phyloP scores from a whole-genome alignment of 2,888 invertebrate genomes.

The Idaea aversata region DNA sequence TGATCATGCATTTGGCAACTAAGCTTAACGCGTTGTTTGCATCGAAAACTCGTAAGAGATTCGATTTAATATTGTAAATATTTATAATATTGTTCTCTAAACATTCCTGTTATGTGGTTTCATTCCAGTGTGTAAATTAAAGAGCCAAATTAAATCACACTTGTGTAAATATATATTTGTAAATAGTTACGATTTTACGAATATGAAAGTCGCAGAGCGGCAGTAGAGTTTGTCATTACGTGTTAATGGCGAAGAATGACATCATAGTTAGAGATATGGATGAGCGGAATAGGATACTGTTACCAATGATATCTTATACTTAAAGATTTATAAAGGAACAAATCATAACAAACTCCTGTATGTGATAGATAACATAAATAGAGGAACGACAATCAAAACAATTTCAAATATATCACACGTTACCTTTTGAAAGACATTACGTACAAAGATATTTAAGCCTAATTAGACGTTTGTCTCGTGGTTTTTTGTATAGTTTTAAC shows the following conservation, averaged over 20 bases:
- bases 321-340: slow-evolving; percentile 31
- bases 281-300: slow-evolving; percentile 54
- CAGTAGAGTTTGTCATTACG: slow-evolving; percentile 47
- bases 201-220: slow-evolving; percentile 71
- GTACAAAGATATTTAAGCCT: slow-evolving; percentile 35
- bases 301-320: slow-evolving; percentile 56
- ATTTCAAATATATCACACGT: slow-evolving; percentile 25
- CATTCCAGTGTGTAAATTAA: slow-evolving; percentile 70
- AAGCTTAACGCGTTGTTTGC: slow-evolving; percentile 64
- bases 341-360: slow-evolving; percentile 36
- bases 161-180: slow-evolving; percentile 75
- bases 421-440: slow-evolving; percentile 38
- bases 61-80: slow-evolving; percentile 62
- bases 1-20: slow-evolving; percentile 56
- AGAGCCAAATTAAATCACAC: slow-evolving; percentile 64
- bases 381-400: slow-evolving; percentile 32
- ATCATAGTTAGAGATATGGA: slow-evolving; percentile 46
- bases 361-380: slow-evolving; percentile 40
- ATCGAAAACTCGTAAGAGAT: slow-evolving; percentile 29
- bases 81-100: slow-evolving; percentile 52
- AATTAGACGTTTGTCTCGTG: slow-evolving; percentile 14
- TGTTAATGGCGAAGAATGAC: slow-evolving; percentile 44
- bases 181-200: slow-evolving; percentile 69
- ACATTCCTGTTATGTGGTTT: slow-evolving; percentile 76
- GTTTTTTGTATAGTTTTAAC: slow-evolving; percentile 1